These are phyloP conservation scores for Monodelphis domestica DNA, from an alignment of 2,797 vertebrate genomes.

Conservation along the genomic window DNA sequence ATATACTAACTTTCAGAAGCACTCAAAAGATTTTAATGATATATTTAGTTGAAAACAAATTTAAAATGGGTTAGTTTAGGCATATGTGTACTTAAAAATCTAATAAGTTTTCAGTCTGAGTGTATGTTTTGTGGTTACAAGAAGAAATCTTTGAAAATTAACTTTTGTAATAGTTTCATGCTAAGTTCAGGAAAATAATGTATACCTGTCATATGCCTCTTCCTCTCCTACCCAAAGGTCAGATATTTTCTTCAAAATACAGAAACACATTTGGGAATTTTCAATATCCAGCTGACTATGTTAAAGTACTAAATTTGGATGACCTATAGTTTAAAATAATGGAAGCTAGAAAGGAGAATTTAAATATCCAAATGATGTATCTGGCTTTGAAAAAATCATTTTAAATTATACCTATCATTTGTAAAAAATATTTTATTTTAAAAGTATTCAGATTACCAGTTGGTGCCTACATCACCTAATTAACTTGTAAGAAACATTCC, in stretches of 20 bases:
- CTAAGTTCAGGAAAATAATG: neutral
- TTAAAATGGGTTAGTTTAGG: slow-evolving; percentile 8
- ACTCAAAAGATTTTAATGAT: neutral
- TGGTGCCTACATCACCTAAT: neutral
- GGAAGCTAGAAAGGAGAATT: slow-evolving; percentile 12
- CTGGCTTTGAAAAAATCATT: slow-evolving; percentile 26
- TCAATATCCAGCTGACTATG: slow-evolving; percentile 2
- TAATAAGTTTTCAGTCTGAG: neutral
- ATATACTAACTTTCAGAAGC: slow-evolving; percentile 11
- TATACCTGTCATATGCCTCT: neutral
- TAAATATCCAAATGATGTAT: slow-evolving; percentile 2
- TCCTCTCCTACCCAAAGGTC: neutral
- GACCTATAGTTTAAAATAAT: neutral
- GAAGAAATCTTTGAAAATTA: neutral
- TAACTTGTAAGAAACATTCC: neutral
- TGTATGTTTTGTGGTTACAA: slow-evolving; percentile 9
- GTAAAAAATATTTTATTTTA: neutral
- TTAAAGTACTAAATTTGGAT: neutral
- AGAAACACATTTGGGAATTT: slow-evolving; percentile 11
- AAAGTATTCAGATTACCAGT: neutral
- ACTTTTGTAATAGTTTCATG: neutral
- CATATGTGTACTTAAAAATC: slow-evolving; percentile 3
- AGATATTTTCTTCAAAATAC: slow-evolving; percentile 40
- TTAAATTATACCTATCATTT: slow-evolving; percentile 12
- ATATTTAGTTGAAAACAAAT: neutral